Conservation (phyloP, 2,797 vertebrate species). For the Hipposideros larvatus region DNA sequence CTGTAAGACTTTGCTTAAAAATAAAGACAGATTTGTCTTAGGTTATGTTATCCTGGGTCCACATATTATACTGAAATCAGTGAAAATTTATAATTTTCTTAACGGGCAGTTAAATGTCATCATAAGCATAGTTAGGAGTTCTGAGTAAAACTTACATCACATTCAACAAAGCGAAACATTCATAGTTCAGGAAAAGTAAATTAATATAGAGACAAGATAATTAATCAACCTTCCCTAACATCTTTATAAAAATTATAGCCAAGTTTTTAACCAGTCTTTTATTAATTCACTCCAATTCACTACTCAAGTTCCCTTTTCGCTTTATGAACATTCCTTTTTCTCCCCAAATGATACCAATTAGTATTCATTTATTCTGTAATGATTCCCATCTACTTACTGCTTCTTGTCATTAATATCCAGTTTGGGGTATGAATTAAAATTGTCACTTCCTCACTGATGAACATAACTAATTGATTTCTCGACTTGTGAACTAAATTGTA, state of each 20-base stretch:
- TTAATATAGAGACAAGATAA: neutral
- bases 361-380: neutral
- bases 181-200: constrained; percentile 24
- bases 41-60: neutral
- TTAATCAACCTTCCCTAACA: neutral
- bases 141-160: neutral
- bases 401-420: neutral
- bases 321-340: neutral
- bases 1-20: neutral
- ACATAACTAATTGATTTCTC: neutral
- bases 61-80: constrained; percentile 20
- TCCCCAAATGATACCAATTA: neutral
- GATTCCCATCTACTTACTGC: neutral
- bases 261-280: neutral
- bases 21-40: neutral
- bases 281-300: neutral
- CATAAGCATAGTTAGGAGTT: neutral
- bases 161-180: neutral
- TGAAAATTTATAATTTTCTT: neutral
- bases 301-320: neutral
- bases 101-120: constrained; percentile 3
- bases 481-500: neutral
- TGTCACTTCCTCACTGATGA: neutral
- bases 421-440: neutral
- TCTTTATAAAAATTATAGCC: neutral